A percentile compares a stretch with the other conserved stretches of the same genome.
These are phyloP conservation scores for Drosophila fuyamai DNA, from an alignment of 1,140 invertebrate genomes.

Conservation along the genomic window DNA sequence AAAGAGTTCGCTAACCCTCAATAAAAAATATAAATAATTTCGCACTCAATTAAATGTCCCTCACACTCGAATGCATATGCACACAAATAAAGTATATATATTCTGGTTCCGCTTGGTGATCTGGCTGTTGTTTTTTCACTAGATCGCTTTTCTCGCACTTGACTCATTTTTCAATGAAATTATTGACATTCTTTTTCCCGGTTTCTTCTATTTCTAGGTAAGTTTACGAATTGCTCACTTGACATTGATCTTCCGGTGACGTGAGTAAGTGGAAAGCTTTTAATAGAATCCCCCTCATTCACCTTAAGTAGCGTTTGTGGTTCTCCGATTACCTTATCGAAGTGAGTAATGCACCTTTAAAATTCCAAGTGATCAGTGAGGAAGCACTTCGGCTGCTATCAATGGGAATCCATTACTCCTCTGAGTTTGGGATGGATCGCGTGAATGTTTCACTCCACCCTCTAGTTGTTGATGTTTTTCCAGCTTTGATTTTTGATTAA, in stretches of 20 bases:
- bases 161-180: conserved; percentile 52
- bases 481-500: conserved; percentile 68
- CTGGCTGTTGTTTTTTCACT: conserved; percentile 21
- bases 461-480: conserved; percentile 24
- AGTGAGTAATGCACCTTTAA: conserved; percentile 54
- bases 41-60: conserved; percentile 69
- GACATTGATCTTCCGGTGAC: conserved; percentile 37
- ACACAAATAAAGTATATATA: conserved; percentile 19
- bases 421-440: conserved; percentile 41
- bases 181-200: conserved; percentile 39
- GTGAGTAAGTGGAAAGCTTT: conserved; percentile 55
- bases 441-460: conserved; percentile 55
- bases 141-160: conserved; percentile 17
- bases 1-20: conserved; percentile 50
- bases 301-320: conserved; percentile 7
- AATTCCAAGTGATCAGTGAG: conserved; percentile 10
- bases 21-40: conserved; percentile 49
- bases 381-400: conserved; percentile 58
- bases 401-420: conserved; percentile 14
- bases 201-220: conserved; percentile 65
- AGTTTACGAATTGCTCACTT: conserved; percentile 30
- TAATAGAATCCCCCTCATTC: conserved; percentile 25
- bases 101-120: conserved; percentile 49
- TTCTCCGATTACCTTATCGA: conserved; percentile 53
- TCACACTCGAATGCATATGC: conserved; percentile 10